These are phyloP conservation scores for Lucinisca nassula DNA, from an alignment of 2,888 invertebrate species.

Conservation along the genomic window DNA sequence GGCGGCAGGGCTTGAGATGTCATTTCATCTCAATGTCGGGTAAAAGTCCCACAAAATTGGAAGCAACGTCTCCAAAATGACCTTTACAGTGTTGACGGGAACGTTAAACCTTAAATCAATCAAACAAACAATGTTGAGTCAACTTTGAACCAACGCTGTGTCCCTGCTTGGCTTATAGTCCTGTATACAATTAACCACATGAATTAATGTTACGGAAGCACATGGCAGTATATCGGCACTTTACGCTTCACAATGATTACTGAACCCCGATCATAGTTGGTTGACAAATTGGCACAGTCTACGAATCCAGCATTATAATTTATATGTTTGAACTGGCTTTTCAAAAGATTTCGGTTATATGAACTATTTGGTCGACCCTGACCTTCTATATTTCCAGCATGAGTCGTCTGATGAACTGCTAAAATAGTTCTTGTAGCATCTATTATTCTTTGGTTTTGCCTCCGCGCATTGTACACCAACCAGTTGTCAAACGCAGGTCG, in stretches of 20 bases:
- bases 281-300: conserved; percentile 26
- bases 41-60: no score
- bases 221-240: not conserved
- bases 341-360: conserved; percentile 54
- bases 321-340: conserved; percentile 40
- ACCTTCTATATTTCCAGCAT: conserved; percentile 65
- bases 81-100: no score
- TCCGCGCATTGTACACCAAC: conserved; percentile 63
- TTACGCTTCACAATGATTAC: not conserved
- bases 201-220: no score
- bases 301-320: conserved; percentile 49
- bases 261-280: not conserved
- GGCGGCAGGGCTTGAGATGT: no score
- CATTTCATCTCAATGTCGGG: no score
- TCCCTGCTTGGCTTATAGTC: no score
- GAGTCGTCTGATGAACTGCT: conserved; percentile 75
- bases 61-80: no score
- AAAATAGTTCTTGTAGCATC: conserved; percentile 70
- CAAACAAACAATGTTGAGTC: no score
- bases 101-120: no score
- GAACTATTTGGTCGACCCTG: conserved; percentile 29
- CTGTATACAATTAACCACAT: no score
- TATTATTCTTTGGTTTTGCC: conserved; percentile 50
- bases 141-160: no score
- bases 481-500: conserved; percentile 76